Evolutionary conservation across 2,888 invertebrate genomes (phyloP).

Genomic region (Chrysina gloriosa): DNA sequence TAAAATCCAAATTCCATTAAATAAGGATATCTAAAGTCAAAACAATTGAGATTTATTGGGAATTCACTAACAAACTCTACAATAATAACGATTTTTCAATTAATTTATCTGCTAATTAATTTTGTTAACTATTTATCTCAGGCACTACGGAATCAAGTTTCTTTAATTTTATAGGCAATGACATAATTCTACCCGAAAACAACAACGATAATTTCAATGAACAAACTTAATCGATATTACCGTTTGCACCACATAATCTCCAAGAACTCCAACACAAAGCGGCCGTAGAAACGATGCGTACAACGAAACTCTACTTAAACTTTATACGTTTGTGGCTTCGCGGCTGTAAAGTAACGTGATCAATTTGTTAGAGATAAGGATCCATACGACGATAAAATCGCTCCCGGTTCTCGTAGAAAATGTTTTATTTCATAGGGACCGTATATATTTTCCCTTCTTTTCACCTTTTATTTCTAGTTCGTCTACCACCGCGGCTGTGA

Average conservation of each 20-base stretch:
- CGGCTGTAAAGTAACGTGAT: slow-evolving; percentile 36
- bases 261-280: slow-evolving; percentile 27
- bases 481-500: neutral
- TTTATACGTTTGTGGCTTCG: slow-evolving; percentile 38
- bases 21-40: too few species aligned
- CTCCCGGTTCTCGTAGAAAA: slow-evolving; percentile 30
- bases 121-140: neutral
- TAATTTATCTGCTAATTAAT: neutral
- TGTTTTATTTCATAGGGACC: slow-evolving; percentile 23
- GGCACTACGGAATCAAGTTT: neutral
- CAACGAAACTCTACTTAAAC: slow-evolving; percentile 36
- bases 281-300: slow-evolving; percentile 17
- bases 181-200: slow-evolving; percentile 12
- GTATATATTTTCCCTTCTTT: slow-evolving; percentile 12
- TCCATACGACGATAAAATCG: slow-evolving; percentile 37
- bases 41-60: too few species aligned
- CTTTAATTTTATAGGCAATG: neutral
- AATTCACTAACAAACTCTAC: too few species aligned
- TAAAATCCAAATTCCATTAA: too few species aligned
- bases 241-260: slow-evolving; percentile 37
- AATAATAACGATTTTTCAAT: too few species aligned
- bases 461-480: slow-evolving; percentile 14
- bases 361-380: slow-evolving; percentile 39
- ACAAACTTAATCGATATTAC: slow-evolving; percentile 29
- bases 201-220: slow-evolving; percentile 35